Base-by-base conservation (phyloP, 2,113 vertebrate genomes). In the Odobenus rosmarus region DNA sequence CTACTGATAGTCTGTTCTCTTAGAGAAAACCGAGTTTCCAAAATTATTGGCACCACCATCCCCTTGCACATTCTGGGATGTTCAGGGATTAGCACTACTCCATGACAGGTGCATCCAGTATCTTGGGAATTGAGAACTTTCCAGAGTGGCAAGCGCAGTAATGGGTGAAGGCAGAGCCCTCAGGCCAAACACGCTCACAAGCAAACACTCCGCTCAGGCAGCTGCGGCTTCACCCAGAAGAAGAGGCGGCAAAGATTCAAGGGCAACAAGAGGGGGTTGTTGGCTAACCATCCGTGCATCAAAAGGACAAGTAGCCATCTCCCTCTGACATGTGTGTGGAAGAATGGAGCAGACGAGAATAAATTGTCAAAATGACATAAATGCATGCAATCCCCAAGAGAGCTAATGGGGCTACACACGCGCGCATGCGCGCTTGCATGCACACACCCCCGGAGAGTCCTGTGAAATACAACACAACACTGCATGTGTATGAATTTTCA, bases 401-500 rank as follows among this genome's bases (percentile, higher is more conserved):
- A 67, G 13, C 74, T 92, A 96, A 97, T 7, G 39, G 79, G 85
- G 31, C 13, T 94, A 51, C 28, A 61, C 33, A 62, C 23, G 42
- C 42, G 4, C 5, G 42, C 42, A 4, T 7, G 7, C 46, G 4
- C 39, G 39, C 3, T 3, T 39, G 89, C 95, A 89, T 82, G 33
- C 39, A 86, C 24, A 57, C 24, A 53, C 21, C 16, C 13, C 31
- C 6, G 33, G 13, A 85, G 10, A 93, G 28, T 46, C 14, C 86
- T 94, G 77, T 98, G 4, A 98, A 98, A 98, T 97, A 98, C 4
- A 95, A 31, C 88, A 85, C 72, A 83, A 72, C 51, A 84, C 89
- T 98, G 97, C 91, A 77, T 97, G 39, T 39, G 39, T 96, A 88
- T 10, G 72, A 98, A 97, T 98, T 92, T 98, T 98, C 74, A 76